Evolutionary conservation across 2,797 vertebrate species (phyloP), one percentile per base, ranked within the genome.

Genomic region (Acridotheres tristis): DNA sequence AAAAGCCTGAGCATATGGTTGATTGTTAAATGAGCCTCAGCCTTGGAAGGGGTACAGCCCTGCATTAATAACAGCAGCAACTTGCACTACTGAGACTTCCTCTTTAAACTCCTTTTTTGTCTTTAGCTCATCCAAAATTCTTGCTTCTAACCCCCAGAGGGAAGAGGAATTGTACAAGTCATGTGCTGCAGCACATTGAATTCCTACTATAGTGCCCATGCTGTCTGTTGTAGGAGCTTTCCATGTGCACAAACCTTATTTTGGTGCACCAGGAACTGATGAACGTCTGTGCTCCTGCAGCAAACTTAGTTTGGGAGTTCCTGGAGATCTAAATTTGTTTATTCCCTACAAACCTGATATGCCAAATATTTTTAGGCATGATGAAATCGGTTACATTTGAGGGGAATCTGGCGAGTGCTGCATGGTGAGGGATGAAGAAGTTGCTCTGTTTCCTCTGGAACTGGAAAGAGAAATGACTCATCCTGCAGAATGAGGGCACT

Each of bases 11-110:
- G 87, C 95, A 94, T 90, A 93, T 94, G 88, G 95, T 25, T 88
- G 86, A 93, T 96, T 78, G 88, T 94, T 96, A 96, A 96, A 94
- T 83, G 90, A 95, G 88, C 90, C 92, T 96, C 90, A 92, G 95
- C 88, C 89, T 94, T 97, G 91, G 85, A 88, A 91, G 85, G 91
- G 34, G 45, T 75, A 54, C 80, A 79, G 47, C 65, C 22, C 8
- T 79, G 75, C 80, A 79, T 91, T 88, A 93, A 71, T 81, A 82
- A 57, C 92, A 71, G 82, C 75, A 27, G 69, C 74, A 32, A 71
- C 91, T 96, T 81, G 36, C 83, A 48, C 57, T 51, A 17, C 83
- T 76, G 76, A 62, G 69, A 9, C 58, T 81, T 89, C 78, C 85
- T 85, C 84, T 66, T 81, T 36, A 55, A 88, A 80, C 48, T 72